Evolutionary conservation across 2,888 invertebrate species (phyloP), one percentile per base, ranked within the genome.

Genomic region (Zele albiditarsus): DNA sequence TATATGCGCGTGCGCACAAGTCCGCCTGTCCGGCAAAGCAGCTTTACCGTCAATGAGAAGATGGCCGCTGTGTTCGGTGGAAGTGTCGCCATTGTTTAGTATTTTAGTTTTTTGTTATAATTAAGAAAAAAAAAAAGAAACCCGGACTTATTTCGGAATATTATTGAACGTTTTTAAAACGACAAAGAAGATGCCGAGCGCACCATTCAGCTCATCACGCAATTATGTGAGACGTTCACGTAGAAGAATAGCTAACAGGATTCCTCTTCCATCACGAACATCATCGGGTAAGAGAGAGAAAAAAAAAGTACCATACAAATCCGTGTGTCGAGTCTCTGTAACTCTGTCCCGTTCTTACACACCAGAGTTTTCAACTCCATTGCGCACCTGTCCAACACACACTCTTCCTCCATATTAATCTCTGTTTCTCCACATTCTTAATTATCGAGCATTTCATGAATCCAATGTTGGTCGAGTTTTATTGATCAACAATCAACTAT

Each of bases 121-220:
- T 38, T 38, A 38, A 38, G 38, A 38, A 38, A 72, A 77, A 67
- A 67, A 75, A n/a, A 46, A 23, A 95, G 90, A 93, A 95, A 92
- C 94, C 95, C 90, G 95, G 62, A 66, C 38, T 65, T 23, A 57
- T 68, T 46, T 72, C 49, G 69, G 89, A 90, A 58, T 12, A 49
- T 71, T 66, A 60, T 68, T 31, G n/a, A 90, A 90, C 90, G 90
- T 90, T 91, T 90, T 91, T 91, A 82, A 90, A 62, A 42, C 71
- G 71, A 62, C 46, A 46, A 27, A 60, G 62, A 71, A 71, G 71
- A 96, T 97, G 97, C 97, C 96, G 93, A 96, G 96, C 93, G 96
- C 96, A 92, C 96, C 96, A 90, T 96, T 96, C 91, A 95, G 96
- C 90, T 95, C 96, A 91, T 95, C 96, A 91, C 94, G 96, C 92